phyloP scores from a whole-genome alignment of 2,113 vertebrate species.

The Chlorodrepanis virens region DNA sequence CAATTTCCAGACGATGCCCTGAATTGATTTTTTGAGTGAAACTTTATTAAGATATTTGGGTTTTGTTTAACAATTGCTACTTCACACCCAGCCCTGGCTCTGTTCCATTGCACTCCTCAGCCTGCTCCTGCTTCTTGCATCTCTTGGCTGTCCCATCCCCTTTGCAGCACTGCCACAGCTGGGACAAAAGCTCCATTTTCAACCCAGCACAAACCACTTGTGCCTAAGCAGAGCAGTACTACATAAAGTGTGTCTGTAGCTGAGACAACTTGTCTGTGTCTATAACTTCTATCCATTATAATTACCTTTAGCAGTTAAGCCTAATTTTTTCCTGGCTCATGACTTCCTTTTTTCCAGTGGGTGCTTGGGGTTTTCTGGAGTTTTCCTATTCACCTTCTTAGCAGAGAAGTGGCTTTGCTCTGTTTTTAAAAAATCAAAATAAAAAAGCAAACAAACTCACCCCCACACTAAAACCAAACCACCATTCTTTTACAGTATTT shows the following conservation, averaged over 20 bases:
- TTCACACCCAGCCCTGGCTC: neutral
- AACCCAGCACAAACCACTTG: neutral
- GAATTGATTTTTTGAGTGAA: neutral
- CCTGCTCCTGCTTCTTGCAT: neutral
- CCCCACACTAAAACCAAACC: neutral
- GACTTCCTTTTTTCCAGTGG: neutral
- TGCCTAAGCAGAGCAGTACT: neutral
- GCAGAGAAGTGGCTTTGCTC: neutral
- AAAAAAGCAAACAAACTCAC: neutral
- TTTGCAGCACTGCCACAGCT: neutral
- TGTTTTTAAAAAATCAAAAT: neutral
- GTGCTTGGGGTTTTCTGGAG: neutral
- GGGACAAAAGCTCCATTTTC: neutral
- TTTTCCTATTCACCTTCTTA: neutral
- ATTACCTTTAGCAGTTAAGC: neutral
- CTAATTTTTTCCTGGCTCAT: neutral
- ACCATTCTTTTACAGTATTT: neutral
- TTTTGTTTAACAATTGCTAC: neutral
- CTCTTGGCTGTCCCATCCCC: neutral
- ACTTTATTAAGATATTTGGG: neutral
- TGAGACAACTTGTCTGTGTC: neutral
- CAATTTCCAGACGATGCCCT: neutral
- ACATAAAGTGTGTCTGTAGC: neutral
- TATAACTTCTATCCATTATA: neutral
- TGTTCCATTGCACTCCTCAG: neutral